A percentile compares a stretch with the other conserved stretches of the same genome.
These are phyloP conservation scores for Bergia sp. DNA, from an alignment of 92 coral and sea anemone genomes.

Conservation along the genomic window DNA sequence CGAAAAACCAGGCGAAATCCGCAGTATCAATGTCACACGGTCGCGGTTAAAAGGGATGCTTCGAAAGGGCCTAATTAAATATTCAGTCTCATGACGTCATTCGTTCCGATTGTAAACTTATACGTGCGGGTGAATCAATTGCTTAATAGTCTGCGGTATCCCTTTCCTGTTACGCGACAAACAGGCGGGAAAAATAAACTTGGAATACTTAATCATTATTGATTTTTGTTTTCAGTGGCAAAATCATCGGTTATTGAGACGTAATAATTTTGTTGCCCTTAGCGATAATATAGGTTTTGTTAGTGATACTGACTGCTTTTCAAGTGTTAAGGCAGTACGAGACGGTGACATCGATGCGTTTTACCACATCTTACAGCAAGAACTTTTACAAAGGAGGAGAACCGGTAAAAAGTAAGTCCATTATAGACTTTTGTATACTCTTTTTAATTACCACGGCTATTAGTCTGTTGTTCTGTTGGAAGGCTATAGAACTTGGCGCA, in stretches of 20 bases:
- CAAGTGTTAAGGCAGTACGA: slow-evolving; percentile 49
- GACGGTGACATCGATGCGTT: slow-evolving; percentile 48
- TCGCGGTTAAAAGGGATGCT: slow-evolving; percentile 22
- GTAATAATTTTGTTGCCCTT: slow-evolving; percentile 31
- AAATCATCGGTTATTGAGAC: slow-evolving; percentile 2
- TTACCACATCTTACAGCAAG: slow-evolving; percentile 44
- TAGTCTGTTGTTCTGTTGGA: too few relatives aligned
- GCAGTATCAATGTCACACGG: background rate
- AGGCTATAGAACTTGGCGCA: too few relatives aligned
- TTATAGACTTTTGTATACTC: too few relatives aligned
- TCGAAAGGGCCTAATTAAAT: background rate
- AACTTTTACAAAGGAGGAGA: slow-evolving; percentile 25
- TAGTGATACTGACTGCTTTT: slow-evolving; percentile 39
- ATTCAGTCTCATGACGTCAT: slow-evolving; percentile 1
- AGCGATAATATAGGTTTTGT: slow-evolving; percentile 37
- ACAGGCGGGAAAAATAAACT: slow-evolving; percentile 19
- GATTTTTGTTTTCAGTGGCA: background rate
- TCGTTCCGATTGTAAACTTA: background rate
- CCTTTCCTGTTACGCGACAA: background rate
- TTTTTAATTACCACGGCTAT: too few relatives aligned
- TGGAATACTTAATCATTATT: background rate
- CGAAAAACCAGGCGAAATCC: too few relatives aligned
- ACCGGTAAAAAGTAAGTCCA: too few relatives aligned
- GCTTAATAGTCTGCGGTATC: background rate
- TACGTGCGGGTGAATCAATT: background rate